Base-by-base conservation (phyloP, 2,113 vertebrate species). In the Montifringilla adamsi region DNA sequence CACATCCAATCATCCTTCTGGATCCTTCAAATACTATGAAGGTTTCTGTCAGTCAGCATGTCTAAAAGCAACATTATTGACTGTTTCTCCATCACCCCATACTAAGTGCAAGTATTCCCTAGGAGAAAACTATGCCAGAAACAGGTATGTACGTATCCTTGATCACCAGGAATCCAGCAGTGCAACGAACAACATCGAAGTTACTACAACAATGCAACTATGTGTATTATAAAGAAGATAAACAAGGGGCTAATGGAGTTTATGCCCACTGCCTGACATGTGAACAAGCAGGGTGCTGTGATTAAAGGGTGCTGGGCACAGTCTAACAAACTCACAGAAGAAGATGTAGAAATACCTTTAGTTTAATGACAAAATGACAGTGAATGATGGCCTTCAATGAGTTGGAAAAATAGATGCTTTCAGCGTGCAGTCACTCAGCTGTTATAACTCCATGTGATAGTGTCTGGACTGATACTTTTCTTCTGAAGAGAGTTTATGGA, bases 381-480 rank as follows among this genome's bases (percentile, higher is more conserved):
- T 6, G 21, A 76, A 82, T 43, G 8, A 85, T 21, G 33, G 35
- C 37, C 55, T 69, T 76, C 20, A 83, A 24, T 0, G 7, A 80
- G 37, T 1, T 35, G 35, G 30, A n/a, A 79, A 91, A 84, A 73
- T 1, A 67, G 49, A 24, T 41, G 37, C 30, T 63, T 87, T 62
- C 74, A 75, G 21, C 0, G 0, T 28, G 44, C 7, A 50, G 24
- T 52, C 49, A 72, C 13, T 53, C 8, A 49, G 24, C n/a, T 66
- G 74, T 68, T 20, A 84, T 47, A 93, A 79, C 15, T 72, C 30
- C 35, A 24, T 7, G 35, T 64, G 16, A n/a, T 20, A 67, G 72
- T 1, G 8, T 53, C 49, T 46, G 47, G 76, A 60, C 30, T 27
- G n/a, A 35, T 27, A 35, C 20, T 80, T 83, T 62, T 66, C 35